phyloP scores from a whole-genome alignment of 1,140 invertebrate species.

The Drosophila pandora region DNA sequence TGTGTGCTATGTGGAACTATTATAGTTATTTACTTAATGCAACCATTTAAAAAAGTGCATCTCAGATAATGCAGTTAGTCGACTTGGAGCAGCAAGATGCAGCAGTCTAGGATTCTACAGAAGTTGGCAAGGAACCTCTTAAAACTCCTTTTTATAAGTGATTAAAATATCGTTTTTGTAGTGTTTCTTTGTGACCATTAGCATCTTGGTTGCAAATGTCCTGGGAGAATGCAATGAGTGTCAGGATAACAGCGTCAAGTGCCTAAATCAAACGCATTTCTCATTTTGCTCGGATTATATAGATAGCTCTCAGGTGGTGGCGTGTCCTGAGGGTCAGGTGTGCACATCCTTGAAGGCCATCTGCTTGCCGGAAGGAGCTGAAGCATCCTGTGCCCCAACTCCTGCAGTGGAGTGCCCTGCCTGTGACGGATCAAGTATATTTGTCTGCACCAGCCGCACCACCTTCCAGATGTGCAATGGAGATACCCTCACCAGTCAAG shows the following conservation, averaged over 20 bases:
- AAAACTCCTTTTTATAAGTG: not conserved
- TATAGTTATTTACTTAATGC: not conserved
- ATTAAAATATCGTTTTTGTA: not conserved
- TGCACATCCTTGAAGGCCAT: constrained; percentile 20
- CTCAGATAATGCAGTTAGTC: constrained; percentile 25
- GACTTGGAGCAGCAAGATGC: constrained; percentile 26
- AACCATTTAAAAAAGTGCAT: constrained; percentile 3
- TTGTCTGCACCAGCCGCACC: constrained; percentile 72
- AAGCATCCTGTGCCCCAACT: not conserved
- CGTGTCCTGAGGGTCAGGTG: constrained; percentile 42
- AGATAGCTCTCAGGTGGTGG: not conserved
- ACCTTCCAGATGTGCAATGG: constrained; percentile 65
- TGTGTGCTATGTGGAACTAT: not conserved
- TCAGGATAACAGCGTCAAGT: constrained; percentile 46
- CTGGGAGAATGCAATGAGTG: constrained; percentile 32
- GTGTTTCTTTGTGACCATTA: constrained; percentile 16
- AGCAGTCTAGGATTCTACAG: constrained; percentile 3
- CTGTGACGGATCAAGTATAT: constrained; percentile 44
- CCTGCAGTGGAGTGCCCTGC: constrained; percentile 17
- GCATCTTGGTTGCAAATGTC: not conserved
- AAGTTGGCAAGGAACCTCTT: constrained; percentile 31
- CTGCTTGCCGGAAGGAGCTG: constrained; percentile 11
- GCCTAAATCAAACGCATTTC: constrained; percentile 56
- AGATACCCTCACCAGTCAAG: not conserved
- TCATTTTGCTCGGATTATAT: constrained; percentile 25